Evolutionary conservation across 2,797 vertebrate genomes (phyloP).

Genomic region (Thunnus albacares): DNA sequence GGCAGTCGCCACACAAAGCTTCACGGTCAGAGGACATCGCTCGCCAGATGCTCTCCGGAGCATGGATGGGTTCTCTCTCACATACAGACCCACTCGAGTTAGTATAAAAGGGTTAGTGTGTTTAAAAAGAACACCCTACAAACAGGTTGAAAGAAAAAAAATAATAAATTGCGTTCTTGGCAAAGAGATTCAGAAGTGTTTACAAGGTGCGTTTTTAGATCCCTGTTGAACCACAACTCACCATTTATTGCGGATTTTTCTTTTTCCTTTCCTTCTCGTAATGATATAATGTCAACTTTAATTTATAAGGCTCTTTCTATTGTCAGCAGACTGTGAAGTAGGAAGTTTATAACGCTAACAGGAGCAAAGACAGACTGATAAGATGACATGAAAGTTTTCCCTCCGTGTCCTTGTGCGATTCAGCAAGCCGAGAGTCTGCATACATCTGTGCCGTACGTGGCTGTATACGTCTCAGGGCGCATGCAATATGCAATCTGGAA

Average conservation of each 20-base stretch:
- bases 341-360: conserved; percentile 7
- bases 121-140: not conserved
- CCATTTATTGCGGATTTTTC: not conserved
- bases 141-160: not conserved
- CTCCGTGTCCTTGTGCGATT: not conserved
- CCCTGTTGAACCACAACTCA: too few species aligned
- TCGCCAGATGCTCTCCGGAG: conserved; percentile 55
- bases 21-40: conserved; percentile 61
- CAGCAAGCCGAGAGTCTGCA: not conserved
- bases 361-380: conserved; percentile 8
- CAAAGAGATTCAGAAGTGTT: not conserved
- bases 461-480: not conserved
- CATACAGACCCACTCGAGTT: not conserved
- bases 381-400: not conserved
- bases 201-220: not conserved
- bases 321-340: conserved; percentile 11
- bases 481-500: conserved; percentile 27
- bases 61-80: conserved; percentile 14
- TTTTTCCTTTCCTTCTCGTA: conserved; percentile 7
- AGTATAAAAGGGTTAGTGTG: not conserved
- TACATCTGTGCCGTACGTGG: not conserved
- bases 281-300: conserved; percentile 25
- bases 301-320: conserved; percentile 10
- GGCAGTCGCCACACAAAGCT: conserved; percentile 57
- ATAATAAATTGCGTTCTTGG: not conserved